Conservation (phyloP, 2,888 invertebrate genomes). For the Catocala fraxini region DNA sequence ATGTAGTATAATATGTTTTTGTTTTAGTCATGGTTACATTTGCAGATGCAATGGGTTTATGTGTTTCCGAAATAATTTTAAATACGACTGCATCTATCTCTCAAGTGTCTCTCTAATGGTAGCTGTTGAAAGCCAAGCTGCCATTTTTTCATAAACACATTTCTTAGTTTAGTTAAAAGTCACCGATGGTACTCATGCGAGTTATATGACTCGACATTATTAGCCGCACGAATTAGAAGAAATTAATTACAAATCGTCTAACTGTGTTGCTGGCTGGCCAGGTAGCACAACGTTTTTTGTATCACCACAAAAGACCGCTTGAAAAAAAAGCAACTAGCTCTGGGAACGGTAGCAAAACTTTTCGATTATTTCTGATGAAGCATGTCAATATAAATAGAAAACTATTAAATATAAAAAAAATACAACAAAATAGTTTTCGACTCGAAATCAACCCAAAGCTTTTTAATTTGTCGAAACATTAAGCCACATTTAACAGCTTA, state of each 20-base stretch:
- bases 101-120: constrained; percentile 82
- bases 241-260: constrained; percentile 77
- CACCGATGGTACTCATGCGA: constrained; percentile 71
- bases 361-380: constrained; percentile 73
- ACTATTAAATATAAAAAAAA: constrained; percentile 72
- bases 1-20: constrained; percentile 12
- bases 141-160: constrained; percentile 64
- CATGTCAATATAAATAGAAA: constrained; percentile 80
- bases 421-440: constrained; percentile 59
- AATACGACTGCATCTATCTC: constrained; percentile 71
- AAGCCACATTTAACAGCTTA: constrained; percentile 52
- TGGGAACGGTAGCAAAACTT: constrained; percentile 82
- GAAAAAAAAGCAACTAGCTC: constrained; percentile 60
- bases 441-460: constrained; percentile 59
- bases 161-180: constrained; percentile 68
- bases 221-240: constrained; percentile 72
- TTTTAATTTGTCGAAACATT: constrained; percentile 58
- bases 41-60: constrained; percentile 22
- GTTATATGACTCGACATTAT: constrained; percentile 80
- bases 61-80: constrained; percentile 42
- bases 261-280: constrained; percentile 65
- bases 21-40: constrained; percentile 25
- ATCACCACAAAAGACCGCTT: constrained; percentile 59
- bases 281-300: constrained; percentile 70
- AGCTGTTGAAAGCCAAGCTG: constrained; percentile 75